phyloP scores from a whole-genome alignment of 2,888 invertebrate genomes.

The Heliconius aoede region DNA sequence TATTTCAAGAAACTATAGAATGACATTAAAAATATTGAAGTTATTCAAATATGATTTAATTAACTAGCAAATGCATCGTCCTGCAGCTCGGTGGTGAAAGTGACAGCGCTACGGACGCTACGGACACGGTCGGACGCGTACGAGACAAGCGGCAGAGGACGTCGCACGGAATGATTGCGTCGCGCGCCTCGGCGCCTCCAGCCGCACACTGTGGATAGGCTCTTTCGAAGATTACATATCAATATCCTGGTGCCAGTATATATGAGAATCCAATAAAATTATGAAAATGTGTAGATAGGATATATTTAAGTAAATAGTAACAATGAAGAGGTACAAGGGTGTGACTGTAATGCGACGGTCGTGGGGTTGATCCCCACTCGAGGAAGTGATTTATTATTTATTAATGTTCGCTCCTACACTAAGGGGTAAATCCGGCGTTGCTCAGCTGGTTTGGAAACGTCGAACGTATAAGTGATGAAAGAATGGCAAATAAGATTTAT shows the following conservation, averaged over 20 bases:
- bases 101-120: constrained; percentile 18
- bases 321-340: too few species aligned
- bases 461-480: too few species aligned
- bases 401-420: too few species aligned
- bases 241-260: neutral
- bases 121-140: constrained; percentile 36
- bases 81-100: constrained; percentile 4
- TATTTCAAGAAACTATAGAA: too few species aligned
- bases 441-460: too few species aligned
- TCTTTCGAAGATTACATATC: constrained; percentile 20
- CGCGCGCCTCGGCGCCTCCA: constrained; percentile 39
- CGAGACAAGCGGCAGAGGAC: constrained; percentile 42
- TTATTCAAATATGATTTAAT: neutral
- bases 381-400: too few species aligned
- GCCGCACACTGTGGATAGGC: constrained; percentile 27
- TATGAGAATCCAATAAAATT: neutral
- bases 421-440: too few species aligned
- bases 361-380: too few species aligned
- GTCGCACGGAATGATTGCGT: constrained; percentile 44
- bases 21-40: too few species aligned
- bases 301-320: neutral
- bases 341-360: too few species aligned
- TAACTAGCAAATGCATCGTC: neutral
- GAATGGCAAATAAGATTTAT: too few species aligned
- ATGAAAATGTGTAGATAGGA: neutral